Evolutionary conservation across 2,888 invertebrate species (phyloP).

Genomic region (Trachelus troglodyta): DNA sequence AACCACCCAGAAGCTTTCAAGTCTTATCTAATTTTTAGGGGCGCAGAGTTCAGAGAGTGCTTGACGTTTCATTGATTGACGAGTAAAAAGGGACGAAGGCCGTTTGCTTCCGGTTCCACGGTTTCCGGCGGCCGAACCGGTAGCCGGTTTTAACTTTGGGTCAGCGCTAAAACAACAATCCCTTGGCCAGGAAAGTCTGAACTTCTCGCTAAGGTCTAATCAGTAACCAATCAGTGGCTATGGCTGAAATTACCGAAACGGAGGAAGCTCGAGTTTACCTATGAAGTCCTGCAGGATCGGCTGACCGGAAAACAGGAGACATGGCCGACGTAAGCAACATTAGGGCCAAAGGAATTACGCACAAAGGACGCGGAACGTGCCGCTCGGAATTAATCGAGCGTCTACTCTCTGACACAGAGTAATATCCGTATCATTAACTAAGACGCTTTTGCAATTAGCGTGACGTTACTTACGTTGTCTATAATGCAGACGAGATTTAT

Average conservation of each 20-base stretch:
- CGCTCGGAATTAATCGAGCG: not conserved
- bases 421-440: not conserved
- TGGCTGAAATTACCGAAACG: not conserved
- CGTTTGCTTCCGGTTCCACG: not conserved
- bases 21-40: not conserved
- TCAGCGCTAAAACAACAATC: not conserved
- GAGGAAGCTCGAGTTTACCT: not conserved
- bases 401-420: not conserved
- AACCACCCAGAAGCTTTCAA: not conserved
- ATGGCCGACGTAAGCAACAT: not conserved
- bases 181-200: not conserved
- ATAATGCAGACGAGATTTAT: conserved; percentile 92
- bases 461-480: conserved; percentile 78
- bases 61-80: not conserved
- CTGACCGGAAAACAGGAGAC: not conserved
- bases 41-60: not conserved
- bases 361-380: not conserved
- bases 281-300: not conserved
- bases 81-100: not conserved
- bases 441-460: not conserved
- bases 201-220: not conserved
- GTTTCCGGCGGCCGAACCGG: not conserved
- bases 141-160: not conserved
- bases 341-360: conserved; percentile 4
- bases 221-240: not conserved